Percentiles rank a stretch among this genome's conserved stretches.
phyloP scores from a whole-genome alignment of 2,797 vertebrate species.

The Etheostoma nigrum region DNA sequence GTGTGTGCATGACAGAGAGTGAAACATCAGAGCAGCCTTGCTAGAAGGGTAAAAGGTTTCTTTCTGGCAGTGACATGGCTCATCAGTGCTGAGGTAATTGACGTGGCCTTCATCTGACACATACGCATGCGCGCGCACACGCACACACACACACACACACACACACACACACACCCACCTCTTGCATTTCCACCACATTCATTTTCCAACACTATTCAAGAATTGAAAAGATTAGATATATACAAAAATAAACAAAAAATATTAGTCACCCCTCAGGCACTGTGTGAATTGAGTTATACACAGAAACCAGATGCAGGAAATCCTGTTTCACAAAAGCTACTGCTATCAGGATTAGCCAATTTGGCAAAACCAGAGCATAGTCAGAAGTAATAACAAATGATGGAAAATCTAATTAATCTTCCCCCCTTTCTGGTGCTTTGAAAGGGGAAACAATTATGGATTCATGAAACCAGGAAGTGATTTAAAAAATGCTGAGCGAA shows the following conservation, averaged over 20 bases:
- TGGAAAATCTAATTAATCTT: slow-evolving; percentile 38
- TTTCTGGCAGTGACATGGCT: slow-evolving; percentile 37
- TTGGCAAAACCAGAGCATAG: slow-evolving; percentile 33
- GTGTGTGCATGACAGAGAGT: neutral
- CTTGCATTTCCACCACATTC: slow-evolving; percentile 1
- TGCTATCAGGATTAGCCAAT: slow-evolving; percentile 48
- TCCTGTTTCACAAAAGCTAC: slow-evolving; percentile 47
- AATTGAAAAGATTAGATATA: slow-evolving; percentile 12
- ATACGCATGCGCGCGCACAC: neutral
- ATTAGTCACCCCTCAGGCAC: slow-evolving; percentile 4
- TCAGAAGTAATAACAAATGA: slow-evolving; percentile 35
- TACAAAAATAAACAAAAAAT: slow-evolving; percentile 29
- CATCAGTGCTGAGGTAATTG: slow-evolving; percentile 42
- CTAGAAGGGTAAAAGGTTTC: slow-evolving; percentile 49
- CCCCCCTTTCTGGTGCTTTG: slow-evolving; percentile 8
- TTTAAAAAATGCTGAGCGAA: slow-evolving; percentile 49
- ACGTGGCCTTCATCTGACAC: slow-evolving; percentile 30
- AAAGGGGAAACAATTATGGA: slow-evolving; percentile 24
- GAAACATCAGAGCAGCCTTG: slow-evolving; percentile 37
- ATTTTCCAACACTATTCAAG: slow-evolving; percentile 6
- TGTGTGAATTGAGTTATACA: slow-evolving; percentile 49
- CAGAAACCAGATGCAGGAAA: slow-evolving; percentile 67
- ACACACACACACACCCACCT: neutral
- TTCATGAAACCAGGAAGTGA: slow-evolving; percentile 60
- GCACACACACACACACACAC: neutral